These are phyloP conservation scores for Bovichtus variegatus DNA, from an alignment of 2,797 vertebrate genomes.

Conservation along the genomic window DNA sequence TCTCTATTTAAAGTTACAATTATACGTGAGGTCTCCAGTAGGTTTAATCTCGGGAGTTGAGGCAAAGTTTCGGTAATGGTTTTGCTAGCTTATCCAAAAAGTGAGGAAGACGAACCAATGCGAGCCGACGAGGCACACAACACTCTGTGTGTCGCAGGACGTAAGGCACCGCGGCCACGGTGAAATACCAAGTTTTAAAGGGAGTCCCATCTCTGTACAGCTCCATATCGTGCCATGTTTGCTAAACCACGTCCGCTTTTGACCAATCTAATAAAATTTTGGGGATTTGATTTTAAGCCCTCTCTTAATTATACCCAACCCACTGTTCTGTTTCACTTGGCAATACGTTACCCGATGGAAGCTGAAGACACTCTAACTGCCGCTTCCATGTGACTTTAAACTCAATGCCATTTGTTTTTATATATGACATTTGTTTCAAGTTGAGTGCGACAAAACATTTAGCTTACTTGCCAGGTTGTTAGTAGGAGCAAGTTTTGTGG, in stretches of 20 bases:
- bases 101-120: too few species aligned
- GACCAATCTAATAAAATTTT: slow-evolving; percentile 4
- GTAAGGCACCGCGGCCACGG: too few species aligned
- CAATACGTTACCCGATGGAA: not conserved
- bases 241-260: not conserved
- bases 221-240: not conserved
- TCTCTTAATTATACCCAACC: not conserved
- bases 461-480: not conserved
- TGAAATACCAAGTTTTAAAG: not conserved
- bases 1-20: too few species aligned
- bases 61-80: too few species aligned
- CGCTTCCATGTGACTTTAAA: not conserved
- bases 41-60: too few species aligned
- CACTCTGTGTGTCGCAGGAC: too few species aligned
- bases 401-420: not conserved
- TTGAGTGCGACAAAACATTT: not conserved
- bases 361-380: not conserved
- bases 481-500: not conserved
- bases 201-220: not conserved
- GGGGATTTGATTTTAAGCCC: not conserved
- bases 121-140: too few species aligned
- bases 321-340: not conserved
- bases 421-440: not conserved
- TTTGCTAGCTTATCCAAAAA: too few species aligned
- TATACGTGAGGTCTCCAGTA: too few species aligned